Evolutionary conservation across 2,113 vertebrate genomes (phyloP), one percentile per base, ranked within the genome.

Genomic region (Saccopteryx leptura): DNA sequence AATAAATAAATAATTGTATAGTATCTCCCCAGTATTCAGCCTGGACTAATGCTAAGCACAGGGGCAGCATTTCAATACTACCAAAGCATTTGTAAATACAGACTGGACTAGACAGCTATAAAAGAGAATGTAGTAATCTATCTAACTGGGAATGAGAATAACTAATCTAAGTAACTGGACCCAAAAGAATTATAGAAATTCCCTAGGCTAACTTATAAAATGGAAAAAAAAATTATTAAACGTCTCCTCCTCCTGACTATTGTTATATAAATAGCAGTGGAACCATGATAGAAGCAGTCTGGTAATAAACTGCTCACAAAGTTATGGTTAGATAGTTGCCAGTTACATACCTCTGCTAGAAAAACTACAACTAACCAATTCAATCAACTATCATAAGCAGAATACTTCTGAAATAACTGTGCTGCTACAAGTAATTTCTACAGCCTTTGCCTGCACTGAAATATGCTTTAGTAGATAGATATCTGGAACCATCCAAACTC

Each of bases 91-190:
- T 23, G 19, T 9, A 75, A 56, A 82, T 56, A 9, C 54, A 52
- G 39, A 61, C 39, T 26, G 17, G 46, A 9, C 74, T 33, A 12
- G 7, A 56, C 10, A 71, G 75, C 26, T 48, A 71, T 60, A 46
- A 89, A 11, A 71, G 76, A 63, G 50, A 91, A 86, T 7, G 78
- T 15, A 82, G 81, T 92, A 74, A 89, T 48, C 68, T 74, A 58
- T 76, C 61, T 88, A 92, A 94, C 2, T 94, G 83, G 90, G 61
- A 68, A 80, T 48, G 31, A 81, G 39, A 13, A 63, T 82, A 91
- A 91, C 61, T 69, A 90, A 89, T 78, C 52, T 75, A 93, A 95
- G 84, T 84, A 86, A 84, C 2, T 80, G 76, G 84, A 28, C 78
- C 66, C 84, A 21, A 91, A 91, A 95, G 89, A 74, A 74, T 71